Base-by-base conservation (phyloP, 2,113 vertebrate species). In the Poeciliopsis turrubarensis region DNA sequence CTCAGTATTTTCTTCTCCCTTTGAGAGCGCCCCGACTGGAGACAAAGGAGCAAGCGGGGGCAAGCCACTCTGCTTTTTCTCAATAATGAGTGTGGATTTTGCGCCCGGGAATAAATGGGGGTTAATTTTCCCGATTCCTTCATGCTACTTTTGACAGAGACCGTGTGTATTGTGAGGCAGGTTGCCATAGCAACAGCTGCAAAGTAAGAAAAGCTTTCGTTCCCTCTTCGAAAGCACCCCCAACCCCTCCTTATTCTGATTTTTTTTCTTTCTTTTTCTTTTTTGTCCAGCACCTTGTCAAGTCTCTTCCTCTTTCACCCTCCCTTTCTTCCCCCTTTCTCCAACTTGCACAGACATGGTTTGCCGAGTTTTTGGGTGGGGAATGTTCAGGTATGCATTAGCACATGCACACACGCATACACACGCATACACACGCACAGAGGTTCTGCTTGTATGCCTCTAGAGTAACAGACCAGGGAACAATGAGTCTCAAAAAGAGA, bases 281-380 rank as follows among this genome's bases (percentile, higher is more conserved):
- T 60, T 65, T 47, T 78, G 80, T 86, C 85, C 84, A 62, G 64
- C 84, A 75, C 89, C 82, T 76, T 89, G 81, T 92, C 89, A 92
- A 15, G 89, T 87, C 68, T 89, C 81, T 79, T 62, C 71, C 37
- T 83, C 70, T 62, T 70, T 69, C 83, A 74, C 84, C 78, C 83
- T 83, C 80, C 72, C 78, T 68, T 70, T 68, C 72, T 63, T 78
- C 67, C 57, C 69, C 61, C 78, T 84, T 72, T 70, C 80, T 77
- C 70, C 22, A 91, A 94, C 96, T 79, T 94, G 95, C 95, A 93
- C 93, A 93, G 95, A 94, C 96, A 93, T 81, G 95, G 94, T 89
- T 92, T 70, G 84, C 57, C 25, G 83, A 85, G 82, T 88, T 89
- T 90, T 89, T 93, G 91, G 90, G 92, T 92, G 93, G 91, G 89